These are phyloP conservation scores for Cynoglossus semilaevis DNA, from an alignment of 2,113 vertebrate genomes.

Conservation along the genomic window DNA sequence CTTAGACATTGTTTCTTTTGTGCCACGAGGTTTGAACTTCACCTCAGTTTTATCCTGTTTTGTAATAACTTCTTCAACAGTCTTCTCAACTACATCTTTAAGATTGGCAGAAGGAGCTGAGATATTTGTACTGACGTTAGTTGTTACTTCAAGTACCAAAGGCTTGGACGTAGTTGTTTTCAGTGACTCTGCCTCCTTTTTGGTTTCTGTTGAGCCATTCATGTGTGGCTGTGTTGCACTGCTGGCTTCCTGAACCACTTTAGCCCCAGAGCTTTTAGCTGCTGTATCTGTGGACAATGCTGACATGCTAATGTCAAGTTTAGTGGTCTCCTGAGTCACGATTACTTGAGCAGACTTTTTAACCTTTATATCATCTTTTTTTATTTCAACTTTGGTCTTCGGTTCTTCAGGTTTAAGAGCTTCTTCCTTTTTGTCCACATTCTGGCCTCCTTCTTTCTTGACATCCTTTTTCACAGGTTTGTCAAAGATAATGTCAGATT, in stretches of 20 bases:
- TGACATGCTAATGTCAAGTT: slow-evolving; percentile 14
- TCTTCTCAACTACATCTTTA: slow-evolving; percentile 4
- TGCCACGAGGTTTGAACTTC: slow-evolving; percentile 14
- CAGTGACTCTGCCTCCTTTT: slow-evolving; percentile 1
- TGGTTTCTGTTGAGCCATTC: slow-evolving; percentile 16
- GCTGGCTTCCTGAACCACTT: slow-evolving; percentile 24
- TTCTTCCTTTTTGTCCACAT: slow-evolving; percentile 6
- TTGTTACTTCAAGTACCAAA: slow-evolving; percentile 28
- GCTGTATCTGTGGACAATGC: slow-evolving; percentile 1
- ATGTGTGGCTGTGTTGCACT: slow-evolving; percentile 1
- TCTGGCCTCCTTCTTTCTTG: background rate
- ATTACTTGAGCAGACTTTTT: slow-evolving; percentile 21
- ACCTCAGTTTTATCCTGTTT: slow-evolving; percentile 17
- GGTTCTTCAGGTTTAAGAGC: background rate
- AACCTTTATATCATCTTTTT: slow-evolving; percentile 10
- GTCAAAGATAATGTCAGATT: background rate
- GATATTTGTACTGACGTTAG: slow-evolving; percentile 5
- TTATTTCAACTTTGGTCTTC: slow-evolving; percentile 23
- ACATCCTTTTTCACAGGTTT: slow-evolving; percentile 13
- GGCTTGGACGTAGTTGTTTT: slow-evolving; percentile 18
- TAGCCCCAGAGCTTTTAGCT: slow-evolving; percentile 5
- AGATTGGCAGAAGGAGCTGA: background rate
- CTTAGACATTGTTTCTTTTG: slow-evolving; percentile 19
- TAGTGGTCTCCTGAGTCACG: slow-evolving; percentile 18
- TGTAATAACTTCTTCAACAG: background rate